Conservation (phyloP, 2,113 vertebrate species). For the Callopanchax toddi region DNA sequence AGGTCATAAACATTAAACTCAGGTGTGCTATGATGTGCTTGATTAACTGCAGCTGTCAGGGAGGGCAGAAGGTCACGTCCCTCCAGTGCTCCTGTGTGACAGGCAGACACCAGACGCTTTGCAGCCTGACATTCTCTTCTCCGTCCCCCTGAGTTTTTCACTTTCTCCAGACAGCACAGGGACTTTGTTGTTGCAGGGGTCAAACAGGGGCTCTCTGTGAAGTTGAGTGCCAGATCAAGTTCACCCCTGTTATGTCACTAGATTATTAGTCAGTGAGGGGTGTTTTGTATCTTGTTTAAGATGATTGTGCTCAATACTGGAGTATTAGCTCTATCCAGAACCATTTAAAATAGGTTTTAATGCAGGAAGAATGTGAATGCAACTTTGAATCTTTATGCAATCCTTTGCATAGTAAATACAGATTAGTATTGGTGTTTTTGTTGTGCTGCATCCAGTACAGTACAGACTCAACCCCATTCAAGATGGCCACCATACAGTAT, state of each 20-base stretch:
- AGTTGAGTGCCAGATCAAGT: conserved; percentile 15
- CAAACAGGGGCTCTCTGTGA: conserved; percentile 27
- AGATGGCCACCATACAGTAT: too few species aligned
- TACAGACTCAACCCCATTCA: too few species aligned
- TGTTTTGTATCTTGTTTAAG: neutral
- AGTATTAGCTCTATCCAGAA: neutral
- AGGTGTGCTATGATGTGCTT: conserved; percentile 60
- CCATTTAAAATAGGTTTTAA: too few species aligned
- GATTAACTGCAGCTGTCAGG: conserved; percentile 70
- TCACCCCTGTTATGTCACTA: conserved; percentile 16
- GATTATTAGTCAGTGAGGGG: conserved; percentile 17
- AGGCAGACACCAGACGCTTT: conserved; percentile 45
- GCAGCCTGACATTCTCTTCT: conserved; percentile 30
- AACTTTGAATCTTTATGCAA: too few species aligned
- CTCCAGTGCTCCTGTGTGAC: conserved; percentile 42
- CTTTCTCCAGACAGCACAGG: conserved; percentile 54
- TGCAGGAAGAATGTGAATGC: too few species aligned
- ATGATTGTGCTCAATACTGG: neutral
- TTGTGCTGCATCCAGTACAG: too few species aligned
- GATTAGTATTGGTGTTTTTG: too few species aligned
- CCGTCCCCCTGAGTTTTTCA: conserved; percentile 35
- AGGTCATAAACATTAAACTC: conserved; percentile 54
- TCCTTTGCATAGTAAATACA: too few species aligned
- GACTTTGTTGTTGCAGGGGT: conserved; percentile 37
- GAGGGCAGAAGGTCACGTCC: conserved; percentile 45